phyloP scores from a whole-genome alignment of 30 jellyfish, hydroid and myxozoan genomes.

The Mastigias papua region DNA sequence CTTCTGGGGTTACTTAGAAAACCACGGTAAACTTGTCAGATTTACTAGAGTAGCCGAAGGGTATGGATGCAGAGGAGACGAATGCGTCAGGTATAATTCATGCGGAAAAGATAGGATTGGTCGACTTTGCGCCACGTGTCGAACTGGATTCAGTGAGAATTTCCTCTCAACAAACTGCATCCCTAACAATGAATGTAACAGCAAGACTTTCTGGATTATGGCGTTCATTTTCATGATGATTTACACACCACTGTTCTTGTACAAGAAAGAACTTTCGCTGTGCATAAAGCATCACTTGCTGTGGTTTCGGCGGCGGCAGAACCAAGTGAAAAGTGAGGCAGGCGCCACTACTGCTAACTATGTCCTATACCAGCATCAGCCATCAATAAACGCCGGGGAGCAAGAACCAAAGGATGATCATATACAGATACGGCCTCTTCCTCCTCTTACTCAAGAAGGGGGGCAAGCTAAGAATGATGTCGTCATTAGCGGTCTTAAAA shows the following conservation, averaged over 20 bases:
- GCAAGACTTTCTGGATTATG: conserved; percentile 30
- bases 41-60: conserved; percentile 21
- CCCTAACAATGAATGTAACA: conserved; percentile 14
- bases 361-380: not conserved
- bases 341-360: not conserved
- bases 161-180: conserved; percentile 34
- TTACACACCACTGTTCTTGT: conserved; percentile 30
- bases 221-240: not conserved
- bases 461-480: not conserved
- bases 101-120: conserved; percentile 53
- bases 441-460: not conserved
- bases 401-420: not conserved
- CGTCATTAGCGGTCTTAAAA: conserved; percentile 17
- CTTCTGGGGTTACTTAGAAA: conserved; percentile 56
- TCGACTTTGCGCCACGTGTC: conserved; percentile 29
- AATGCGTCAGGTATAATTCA: conserved; percentile 37
- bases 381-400: not conserved
- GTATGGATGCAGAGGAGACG: conserved; percentile 45
- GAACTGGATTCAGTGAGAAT: conserved; percentile 37
- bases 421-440: not conserved
- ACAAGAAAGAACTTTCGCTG: not conserved
- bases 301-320: not conserved
- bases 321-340: not conserved
- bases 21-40: not conserved
- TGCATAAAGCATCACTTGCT: conserved; percentile 2